Conservation (phyloP, 2,888 invertebrate genomes). For the Aspidiotus destructor region DNA sequence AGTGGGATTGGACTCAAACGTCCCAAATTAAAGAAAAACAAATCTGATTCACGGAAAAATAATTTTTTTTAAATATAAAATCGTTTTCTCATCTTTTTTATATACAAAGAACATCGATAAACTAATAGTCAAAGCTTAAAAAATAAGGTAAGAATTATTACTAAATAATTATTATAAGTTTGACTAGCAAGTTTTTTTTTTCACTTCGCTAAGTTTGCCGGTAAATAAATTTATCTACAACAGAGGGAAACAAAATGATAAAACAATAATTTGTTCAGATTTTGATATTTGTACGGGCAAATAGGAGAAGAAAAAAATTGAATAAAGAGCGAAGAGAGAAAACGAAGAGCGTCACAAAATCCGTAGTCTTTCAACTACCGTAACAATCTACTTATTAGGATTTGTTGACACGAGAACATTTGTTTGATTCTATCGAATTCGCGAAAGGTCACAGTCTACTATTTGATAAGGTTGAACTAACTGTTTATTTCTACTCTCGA, state of each 20-base stretch:
- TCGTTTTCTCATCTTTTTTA: too few species aligned
- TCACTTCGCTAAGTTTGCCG: not conserved
- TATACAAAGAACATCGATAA: not conserved
- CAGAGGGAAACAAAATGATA: not conserved
- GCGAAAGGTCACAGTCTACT: too few species aligned
- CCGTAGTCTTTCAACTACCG: too few species aligned
- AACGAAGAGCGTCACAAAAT: not conserved
- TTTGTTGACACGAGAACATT: too few species aligned
- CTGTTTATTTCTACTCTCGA: too few species aligned
- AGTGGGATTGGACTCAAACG: too few species aligned
- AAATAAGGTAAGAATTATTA: conserved; percentile 2
- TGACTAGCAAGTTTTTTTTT: not conserved
- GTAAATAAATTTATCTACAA: not conserved
- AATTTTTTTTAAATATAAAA: not conserved
- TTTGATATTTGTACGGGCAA: not conserved
- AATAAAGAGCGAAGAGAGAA: not conserved
- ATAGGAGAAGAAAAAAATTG: not conserved
- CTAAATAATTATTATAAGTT: not conserved
- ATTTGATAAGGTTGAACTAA: too few species aligned
- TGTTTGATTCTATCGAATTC: too few species aligned
- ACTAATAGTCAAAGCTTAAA: not conserved
- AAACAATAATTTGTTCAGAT: not conserved
- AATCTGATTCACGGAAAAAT: not conserved
- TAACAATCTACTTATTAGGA: too few species aligned
- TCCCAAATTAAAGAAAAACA: too few species aligned